A percentile compares a stretch with the other conserved stretches of the same genome.
Conservation (phyloP, 1,140 invertebrate genomes). For the Ditylenchus dipsaci region DNA sequence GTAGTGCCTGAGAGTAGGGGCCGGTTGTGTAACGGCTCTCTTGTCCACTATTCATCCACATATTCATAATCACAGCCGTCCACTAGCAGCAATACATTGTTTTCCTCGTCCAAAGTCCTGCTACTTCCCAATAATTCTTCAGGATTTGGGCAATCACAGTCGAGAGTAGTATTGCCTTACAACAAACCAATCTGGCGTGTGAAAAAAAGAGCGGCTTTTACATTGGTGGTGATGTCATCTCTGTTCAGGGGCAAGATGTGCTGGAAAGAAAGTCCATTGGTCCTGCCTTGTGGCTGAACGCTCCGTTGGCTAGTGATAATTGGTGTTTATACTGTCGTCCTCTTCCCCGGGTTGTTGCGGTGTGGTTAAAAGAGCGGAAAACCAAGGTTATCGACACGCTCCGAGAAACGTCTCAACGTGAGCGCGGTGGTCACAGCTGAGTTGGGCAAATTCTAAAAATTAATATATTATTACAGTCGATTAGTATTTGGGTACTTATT, state of each 20-base stretch:
- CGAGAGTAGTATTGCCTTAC: neutral
- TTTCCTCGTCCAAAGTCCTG: neutral
- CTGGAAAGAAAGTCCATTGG: neutral
- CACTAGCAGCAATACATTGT: neutral
- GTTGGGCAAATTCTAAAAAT: neutral
- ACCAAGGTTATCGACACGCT: conserved; percentile 33
- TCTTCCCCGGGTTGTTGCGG: neutral
- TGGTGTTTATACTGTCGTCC: neutral
- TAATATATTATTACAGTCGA: neutral
- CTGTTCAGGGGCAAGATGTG: neutral
- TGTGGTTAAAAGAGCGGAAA: conserved; percentile 37
- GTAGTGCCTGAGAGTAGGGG: neutral
- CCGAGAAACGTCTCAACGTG: conserved; percentile 17
- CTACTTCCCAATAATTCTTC: neutral
- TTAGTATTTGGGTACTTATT: too few species aligned
- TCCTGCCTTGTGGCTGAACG: neutral
- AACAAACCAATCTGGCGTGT: neutral
- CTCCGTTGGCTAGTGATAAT: neutral
- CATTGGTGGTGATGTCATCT: neutral
- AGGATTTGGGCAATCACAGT: neutral
- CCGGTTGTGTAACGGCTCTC: neutral
- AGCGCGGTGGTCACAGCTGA: conserved; percentile 6
- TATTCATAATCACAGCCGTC: neutral
- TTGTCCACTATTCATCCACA: neutral
- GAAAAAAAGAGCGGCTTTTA: neutral